Evolutionary conservation across 2,888 invertebrate species (phyloP), one percentile per base, ranked within the genome.

Genomic region (Dasypolia templi): DNA sequence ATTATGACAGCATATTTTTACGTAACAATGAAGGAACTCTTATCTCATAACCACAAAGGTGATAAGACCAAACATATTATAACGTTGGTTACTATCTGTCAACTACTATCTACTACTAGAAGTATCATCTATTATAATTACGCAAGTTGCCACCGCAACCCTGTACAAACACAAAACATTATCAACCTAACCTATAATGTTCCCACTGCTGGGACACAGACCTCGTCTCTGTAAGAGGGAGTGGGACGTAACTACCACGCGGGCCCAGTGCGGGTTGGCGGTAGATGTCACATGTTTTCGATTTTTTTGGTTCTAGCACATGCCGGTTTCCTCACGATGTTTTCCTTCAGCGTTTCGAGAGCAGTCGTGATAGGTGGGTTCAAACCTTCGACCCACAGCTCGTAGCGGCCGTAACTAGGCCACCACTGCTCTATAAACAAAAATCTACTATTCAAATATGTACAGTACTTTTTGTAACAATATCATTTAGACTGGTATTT

Each of bases 31-130:
- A 42, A 22, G 11, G 5, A 32, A 22, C 3, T 42, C 17, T 49
- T 74, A 74, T 74, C 63, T 56, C 35, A 1, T 39, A 1, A n/a
- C 6, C 22, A 32, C 1, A 1, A 14, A 9, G 4, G 4, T 42
- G 74, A 74, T 74, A 74, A 73, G 26, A 51, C n/a, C 1, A 26
- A 72, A 6, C 3, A 35, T 22, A 32, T 63, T 63, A 74, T 63
- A 32, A 49, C 44, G 17, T 56, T 63, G 11, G 11, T 46, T 46
- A 44, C 4, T 35, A 72, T 72, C 42, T 19, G 3, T 26, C 4
- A 6, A 6, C 6, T 6, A 35, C 35, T 35, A 39, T 39, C 39
- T 39, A 39, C 39, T 39, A 9, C 39, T 39, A 5, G 39, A 9
- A 39, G 9, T 39, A 9, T 39, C 9, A 12, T 9, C 9, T n/a